A percentile compares a stretch with the other conserved stretches of the same genome.
These are phyloP conservation scores for Alethe castanea DNA, from an alignment of 2,113 vertebrate species.

Conservation along the genomic window DNA sequence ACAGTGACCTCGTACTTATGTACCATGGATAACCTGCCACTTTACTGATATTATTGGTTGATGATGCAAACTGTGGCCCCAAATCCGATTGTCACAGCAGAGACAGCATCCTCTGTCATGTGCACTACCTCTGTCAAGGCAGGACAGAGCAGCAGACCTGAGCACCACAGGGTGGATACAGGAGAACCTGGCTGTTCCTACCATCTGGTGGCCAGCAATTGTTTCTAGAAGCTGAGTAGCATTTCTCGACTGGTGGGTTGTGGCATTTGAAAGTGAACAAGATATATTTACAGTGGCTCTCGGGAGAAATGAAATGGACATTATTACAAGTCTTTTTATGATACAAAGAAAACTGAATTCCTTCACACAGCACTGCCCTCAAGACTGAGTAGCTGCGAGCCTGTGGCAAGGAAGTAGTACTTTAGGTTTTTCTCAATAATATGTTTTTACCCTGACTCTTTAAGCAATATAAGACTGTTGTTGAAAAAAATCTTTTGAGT, in stretches of 20 bases:
- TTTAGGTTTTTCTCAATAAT: neutral
- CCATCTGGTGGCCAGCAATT: neutral
- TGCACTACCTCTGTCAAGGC: neutral
- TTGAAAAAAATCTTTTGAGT: neutral
- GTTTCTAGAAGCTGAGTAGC: neutral
- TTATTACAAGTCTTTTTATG: neutral
- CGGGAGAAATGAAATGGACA: neutral
- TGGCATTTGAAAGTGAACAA: neutral
- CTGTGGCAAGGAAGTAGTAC: neutral
- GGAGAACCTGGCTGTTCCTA: neutral
- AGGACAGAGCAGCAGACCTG: neutral
- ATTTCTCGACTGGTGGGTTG: neutral
- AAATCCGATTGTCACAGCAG: neutral
- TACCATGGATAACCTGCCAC: neutral
- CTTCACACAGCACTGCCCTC: neutral
- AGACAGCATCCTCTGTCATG: neutral
- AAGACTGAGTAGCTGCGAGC: neutral
- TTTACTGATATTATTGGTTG: neutral
- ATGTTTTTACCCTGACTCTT: neutral
- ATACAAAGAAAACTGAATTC: neutral
- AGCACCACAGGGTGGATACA: neutral
- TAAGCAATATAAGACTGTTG: neutral
- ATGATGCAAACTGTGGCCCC: neutral
- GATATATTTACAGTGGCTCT: neutral
- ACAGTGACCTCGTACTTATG: fast-evolving